Base-by-base conservation (phyloP, 2,888 invertebrate species). In the Lasioglossum calceatum region DNA sequence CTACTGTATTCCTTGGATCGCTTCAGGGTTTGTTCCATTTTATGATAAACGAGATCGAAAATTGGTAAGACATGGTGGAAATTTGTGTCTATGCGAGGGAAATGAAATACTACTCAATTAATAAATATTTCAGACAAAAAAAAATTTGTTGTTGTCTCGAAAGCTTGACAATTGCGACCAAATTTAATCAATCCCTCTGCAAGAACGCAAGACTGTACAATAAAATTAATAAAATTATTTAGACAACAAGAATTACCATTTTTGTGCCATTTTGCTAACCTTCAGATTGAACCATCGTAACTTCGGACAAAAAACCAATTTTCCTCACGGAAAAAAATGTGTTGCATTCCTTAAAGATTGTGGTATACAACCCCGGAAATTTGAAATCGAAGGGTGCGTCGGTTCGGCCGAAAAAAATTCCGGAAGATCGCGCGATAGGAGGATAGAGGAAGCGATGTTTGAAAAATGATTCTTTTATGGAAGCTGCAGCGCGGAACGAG, bases 401-500 rank as follows among this genome's bases (percentile, higher is more conserved):
- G 61, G 14, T 61, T 61, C 14, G 4, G 27, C 14, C 1, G 32
- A 64, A 64, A 27, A 61, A 64, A 32, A 32, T 32, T 32, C 61
- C 10, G 16, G 14, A 27, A 54, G 27, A 16, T 5, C 5, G 27
- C 27, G n/a, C 2, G 61, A 5, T 16, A 5, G 14, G 16, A 5
- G 7, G 64, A 7, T 16, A 2, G 32, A 16, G 54, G 54, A 54
- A 54, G n/a, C 64, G 5, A 32, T 64, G 32, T 64, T 64, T 64
- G 64, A 64, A 64, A 64, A 32, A 64, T 64, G 64, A 64, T 64
- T 32, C 64, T 32, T 64, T 64, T 32, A 39, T 2, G 71, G 61
- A 82, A 58, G 67, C 74, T 58, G 42, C 73, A 4, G 12, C 32
- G 47, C 4, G 61, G 44, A 73, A 27, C 42, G 72, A 76, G n/a